Evolutionary conservation across 2,888 invertebrate species (phyloP), one percentile per base, ranked within the genome.

Genomic region (Ashinkailepas kermadecensis): DNA sequence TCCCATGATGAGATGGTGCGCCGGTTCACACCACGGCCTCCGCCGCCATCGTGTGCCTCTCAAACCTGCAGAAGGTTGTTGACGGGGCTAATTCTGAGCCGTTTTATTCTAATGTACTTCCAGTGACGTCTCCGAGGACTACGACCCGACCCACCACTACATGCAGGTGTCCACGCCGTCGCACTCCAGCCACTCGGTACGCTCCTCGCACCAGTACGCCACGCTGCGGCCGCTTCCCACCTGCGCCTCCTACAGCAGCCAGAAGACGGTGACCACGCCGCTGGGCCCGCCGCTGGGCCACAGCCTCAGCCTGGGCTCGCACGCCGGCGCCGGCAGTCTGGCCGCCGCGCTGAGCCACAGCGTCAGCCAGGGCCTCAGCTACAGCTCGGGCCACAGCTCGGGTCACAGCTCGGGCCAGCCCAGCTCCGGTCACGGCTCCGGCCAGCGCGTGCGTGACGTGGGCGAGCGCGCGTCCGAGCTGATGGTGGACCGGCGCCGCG

Each of bases 211-310:
- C 83, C 85, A 83, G 85, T 87, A 83, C 84, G 87, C 80, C 84
- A 88, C 82, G 85, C 86, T 67, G 85, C 86, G 89, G 90, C 90
- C 89, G 89, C 91, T 87, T 91, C 91, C 88, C 92, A 93, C 89
- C 91, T 93, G 86, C 92, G 93, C 89, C 91, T 94, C 86, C 7
- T 93, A 93, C 89, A 93, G 93, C 89, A 93, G 92, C 88, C 92
- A 92, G 87, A 91, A 91, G 84, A 93, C 93, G 89, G 93, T 93
- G 87, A 92, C 92, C 91, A 93, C 93, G 89, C 89, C 93, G 86
- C 89, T 93, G 88, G 93, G 93, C 93, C 79, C 23, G 23, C 3
- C 23, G 18, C 10, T 25, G 4, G 23, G 58, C 58, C 79, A 79
- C n/a, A 59, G 13, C 58, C 15, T 25, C 79, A 79, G 58, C 79